Evolutionary conservation across 2,113 vertebrate genomes (phyloP).

Genomic region (Hippocampus guttulatus): DNA sequence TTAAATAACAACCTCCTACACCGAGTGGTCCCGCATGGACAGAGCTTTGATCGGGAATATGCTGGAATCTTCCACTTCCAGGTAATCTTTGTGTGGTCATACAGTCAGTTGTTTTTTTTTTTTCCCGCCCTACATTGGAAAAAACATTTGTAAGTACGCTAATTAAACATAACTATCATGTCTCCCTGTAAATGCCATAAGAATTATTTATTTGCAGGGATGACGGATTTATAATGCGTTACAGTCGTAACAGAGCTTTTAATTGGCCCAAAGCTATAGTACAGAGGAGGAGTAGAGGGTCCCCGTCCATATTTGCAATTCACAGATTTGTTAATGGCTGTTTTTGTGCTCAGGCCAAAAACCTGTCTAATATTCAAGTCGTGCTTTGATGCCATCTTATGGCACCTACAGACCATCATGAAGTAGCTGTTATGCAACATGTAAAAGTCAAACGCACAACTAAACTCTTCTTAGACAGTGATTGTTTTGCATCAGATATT

Average conservation of each 20-base stretch:
- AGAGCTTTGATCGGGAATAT: constrained; percentile 81
- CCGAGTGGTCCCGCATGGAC: constrained; percentile 84
- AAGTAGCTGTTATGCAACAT: too few species aligned
- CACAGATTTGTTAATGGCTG: background rate
- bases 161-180: background rate
- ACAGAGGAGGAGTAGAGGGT: too few species aligned
- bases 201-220: background rate
- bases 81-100: constrained; percentile 38
- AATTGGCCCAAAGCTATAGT: too few species aligned
- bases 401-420: too few species aligned
- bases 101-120: background rate
- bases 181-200: background rate
- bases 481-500: too few species aligned
- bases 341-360: background rate
- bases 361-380: background rate
- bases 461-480: too few species aligned
- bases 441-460: too few species aligned
- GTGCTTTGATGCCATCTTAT: background rate
- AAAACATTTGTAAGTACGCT: background rate
- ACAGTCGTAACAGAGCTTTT: background rate
- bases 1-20: constrained; percentile 74
- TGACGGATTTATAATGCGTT: background rate
- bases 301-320: background rate
- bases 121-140: background rate
- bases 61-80: constrained; percentile 89